Conservation (phyloP, 2,888 invertebrate genomes). For the Sericinus montela region DNA sequence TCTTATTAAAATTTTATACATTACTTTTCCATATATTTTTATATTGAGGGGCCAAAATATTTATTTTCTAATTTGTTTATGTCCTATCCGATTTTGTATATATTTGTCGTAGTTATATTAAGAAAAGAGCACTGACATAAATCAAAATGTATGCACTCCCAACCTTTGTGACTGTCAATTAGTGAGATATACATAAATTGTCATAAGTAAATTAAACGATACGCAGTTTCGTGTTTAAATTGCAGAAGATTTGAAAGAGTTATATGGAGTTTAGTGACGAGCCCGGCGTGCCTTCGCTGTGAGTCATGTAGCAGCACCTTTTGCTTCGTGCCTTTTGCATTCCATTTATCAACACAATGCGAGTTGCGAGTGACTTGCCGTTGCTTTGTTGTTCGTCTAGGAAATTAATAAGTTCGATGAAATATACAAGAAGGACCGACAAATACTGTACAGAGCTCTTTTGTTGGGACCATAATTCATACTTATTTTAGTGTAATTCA, state of each 20-base stretch:
- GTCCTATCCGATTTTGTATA: too few species aligned
- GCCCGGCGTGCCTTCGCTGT: conserved; percentile 58
- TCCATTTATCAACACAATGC: conserved; percentile 38
- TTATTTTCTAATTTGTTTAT: too few species aligned
- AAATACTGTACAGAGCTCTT: neutral
- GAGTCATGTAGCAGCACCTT: conserved; percentile 57
- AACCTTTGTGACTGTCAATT: too few species aligned
- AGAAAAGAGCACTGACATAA: too few species aligned
- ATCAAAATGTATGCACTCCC: too few species aligned
- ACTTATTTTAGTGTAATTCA: neutral
- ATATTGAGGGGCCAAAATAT: too few species aligned
- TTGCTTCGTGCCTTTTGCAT: conserved; percentile 58
- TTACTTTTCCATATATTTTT: too few species aligned
- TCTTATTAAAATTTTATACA: too few species aligned
- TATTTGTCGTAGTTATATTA: too few species aligned
- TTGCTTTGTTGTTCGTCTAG: conserved; percentile 16
- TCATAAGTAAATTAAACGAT: neutral
- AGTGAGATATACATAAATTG: neutral
- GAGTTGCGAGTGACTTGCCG: conserved; percentile 31
- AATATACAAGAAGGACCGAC: neutral
- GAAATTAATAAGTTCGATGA: conserved; percentile 22
- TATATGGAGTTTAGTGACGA: conserved; percentile 12
- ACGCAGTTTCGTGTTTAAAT: neutral
- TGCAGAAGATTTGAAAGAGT: conserved; percentile 10
- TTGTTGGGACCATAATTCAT: neutral